phyloP scores from a whole-genome alignment of 2,797 vertebrate genomes.

The Mormyrus proboscirostris region DNA sequence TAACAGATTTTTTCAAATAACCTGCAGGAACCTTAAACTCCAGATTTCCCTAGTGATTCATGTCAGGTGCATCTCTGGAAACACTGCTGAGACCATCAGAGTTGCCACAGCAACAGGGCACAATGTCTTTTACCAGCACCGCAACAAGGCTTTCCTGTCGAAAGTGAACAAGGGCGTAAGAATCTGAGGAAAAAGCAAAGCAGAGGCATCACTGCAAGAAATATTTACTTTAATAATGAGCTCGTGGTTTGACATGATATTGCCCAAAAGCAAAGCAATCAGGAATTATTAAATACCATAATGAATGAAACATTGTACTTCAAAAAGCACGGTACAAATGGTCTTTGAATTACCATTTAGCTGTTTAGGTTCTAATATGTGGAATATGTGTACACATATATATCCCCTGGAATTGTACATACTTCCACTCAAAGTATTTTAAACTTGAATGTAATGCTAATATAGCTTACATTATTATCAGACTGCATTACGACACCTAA shows the following conservation, averaged over 20 bases:
- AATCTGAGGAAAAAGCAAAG: neutral
- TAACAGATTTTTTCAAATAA: neutral
- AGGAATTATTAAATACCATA: neutral
- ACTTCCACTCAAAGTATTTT: neutral
- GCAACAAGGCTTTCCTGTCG: constrained; percentile 38
- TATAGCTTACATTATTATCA: neutral
- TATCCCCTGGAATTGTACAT: neutral
- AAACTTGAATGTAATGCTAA: neutral
- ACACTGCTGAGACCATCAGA: constrained; percentile 31
- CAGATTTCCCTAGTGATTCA: constrained; percentile 37
- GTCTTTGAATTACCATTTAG: neutral
- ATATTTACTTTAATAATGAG: neutral
- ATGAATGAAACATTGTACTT: neutral
- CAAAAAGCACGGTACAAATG: neutral
- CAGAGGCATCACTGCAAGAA: neutral
- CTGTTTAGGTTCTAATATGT: neutral
- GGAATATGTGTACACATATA: neutral
- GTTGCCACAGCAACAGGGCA: constrained; percentile 62
- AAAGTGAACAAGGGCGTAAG: constrained; percentile 33
- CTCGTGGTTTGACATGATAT: neutral
- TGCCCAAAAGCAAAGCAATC: neutral
- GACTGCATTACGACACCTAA: neutral
- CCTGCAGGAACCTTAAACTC: constrained; percentile 35
- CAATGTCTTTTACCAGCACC: constrained; percentile 53
- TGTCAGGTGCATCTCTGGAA: constrained; percentile 8